Evolutionary conservation across 2,797 vertebrate species (phyloP), one percentile per base, ranked within the genome.

Genomic region (Fundulus diaphanus): DNA sequence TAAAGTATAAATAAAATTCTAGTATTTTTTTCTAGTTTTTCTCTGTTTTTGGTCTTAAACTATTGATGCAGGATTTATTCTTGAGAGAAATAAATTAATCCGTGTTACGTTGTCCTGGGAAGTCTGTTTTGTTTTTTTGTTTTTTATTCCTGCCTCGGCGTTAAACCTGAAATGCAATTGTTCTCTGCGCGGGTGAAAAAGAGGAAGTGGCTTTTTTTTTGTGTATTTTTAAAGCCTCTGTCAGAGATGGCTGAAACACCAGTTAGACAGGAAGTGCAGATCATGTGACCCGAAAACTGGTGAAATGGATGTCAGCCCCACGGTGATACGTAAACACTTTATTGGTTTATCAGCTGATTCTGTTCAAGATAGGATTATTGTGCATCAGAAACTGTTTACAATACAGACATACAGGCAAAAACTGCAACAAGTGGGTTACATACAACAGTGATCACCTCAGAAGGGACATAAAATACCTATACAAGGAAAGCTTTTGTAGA

Each of bases 51-150:
- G 90, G 66, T 94, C 86, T 92, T 93, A 91, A 93, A 88, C 90
- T 94, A 88, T 93, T 93, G 91, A 92, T 89, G 89, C 91, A 93
- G 92, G 92, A 92, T 92, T 94, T 95, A 90, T 95, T 95, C 93
- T 93, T 90, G 87, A 94, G 95, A 95, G 95, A 95, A 96, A 95
- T 92, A 66, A 72, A 86, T 81, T 80, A 68, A 77, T 83, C 65
- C 80, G 77, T 87, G 74, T 83, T 65, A 63, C 16, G 68, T 63
- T 37, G 71, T 16, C 29, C 66, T 37, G 54, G 61, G n/a, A n/a
- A n/a, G n/a, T n/a, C n/a, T n/a, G n/a, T n/a, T n/a, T n/a, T n/a
- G n/a, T 18, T 31, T 27, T 33, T 13, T 0, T 8, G 18, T 29
- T 20, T 48, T 37, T 52, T 8, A 20, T 68, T 46, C 8, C 18